Evolutionary conservation across 1,140 invertebrate genomes (phyloP).

Genomic region (honey bee (Apis mellifera)): Amel_HAv3.1 CM009944.2:3401001-3401500

Average conservation of each 20-base stretch:
- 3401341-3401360: background rate
- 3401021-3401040: too few species aligned
- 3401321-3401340: background rate
- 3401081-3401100: constrained; percentile 5
- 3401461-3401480: background rate
- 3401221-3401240: background rate
- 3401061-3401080: constrained; percentile 11
- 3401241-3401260: background rate
- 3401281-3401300: background rate
- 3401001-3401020: too few species aligned
- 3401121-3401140: background rate
- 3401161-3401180: background rate
- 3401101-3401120: constrained; percentile 8
- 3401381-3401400: background rate
- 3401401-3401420: constrained; percentile 1
- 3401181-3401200: constrained; percentile 9
- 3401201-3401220: background rate
- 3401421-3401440: background rate
- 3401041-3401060: background rate
- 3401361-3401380: background rate
- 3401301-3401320: background rate
- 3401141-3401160: background rate
- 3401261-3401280: background rate
- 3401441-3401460: background rate
- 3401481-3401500: constrained; percentile 19